Conservation (phyloP, 1,140 invertebrate species). For the Bombus confusus region DNA sequence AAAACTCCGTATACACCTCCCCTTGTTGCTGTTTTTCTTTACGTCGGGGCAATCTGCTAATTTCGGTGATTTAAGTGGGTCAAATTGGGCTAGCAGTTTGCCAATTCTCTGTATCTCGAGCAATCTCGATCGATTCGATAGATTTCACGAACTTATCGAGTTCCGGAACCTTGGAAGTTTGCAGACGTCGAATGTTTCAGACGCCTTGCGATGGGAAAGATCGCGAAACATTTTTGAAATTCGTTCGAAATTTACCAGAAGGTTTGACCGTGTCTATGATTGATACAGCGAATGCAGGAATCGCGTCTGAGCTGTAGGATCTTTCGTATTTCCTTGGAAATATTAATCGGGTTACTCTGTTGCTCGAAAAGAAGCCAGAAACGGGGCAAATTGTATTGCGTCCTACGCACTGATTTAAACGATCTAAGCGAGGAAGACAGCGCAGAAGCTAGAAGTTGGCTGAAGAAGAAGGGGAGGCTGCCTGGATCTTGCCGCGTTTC, state of each 20-base stretch:
- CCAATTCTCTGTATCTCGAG: not conserved
- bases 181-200: too few relatives aligned
- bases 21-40: not conserved
- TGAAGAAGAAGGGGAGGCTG: not conserved
- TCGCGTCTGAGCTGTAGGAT: not conserved
- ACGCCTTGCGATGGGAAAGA: not conserved
- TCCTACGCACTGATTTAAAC: too few relatives aligned
- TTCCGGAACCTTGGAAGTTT: not conserved
- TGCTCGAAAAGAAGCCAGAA: not conserved
- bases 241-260: not conserved
- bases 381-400: too few relatives aligned
- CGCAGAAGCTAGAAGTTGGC: not conserved
- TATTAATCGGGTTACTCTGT: not conserved
- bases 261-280: not conserved
- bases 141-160: not conserved
- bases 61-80: not conserved
- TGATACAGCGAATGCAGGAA: not conserved
- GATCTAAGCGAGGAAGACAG: too few relatives aligned
- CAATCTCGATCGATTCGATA: not conserved
- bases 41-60: too few relatives aligned
- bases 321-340: not conserved
- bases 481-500: not conserved
- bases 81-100: not conserved
- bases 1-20: not conserved
- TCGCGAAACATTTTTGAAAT: not conserved